A percentile compares a stretch with the other conserved stretches of the same genome.
phyloP scores from a whole-genome alignment of 2,888 invertebrate genomes.

The Toxonevra muliebris region DNA sequence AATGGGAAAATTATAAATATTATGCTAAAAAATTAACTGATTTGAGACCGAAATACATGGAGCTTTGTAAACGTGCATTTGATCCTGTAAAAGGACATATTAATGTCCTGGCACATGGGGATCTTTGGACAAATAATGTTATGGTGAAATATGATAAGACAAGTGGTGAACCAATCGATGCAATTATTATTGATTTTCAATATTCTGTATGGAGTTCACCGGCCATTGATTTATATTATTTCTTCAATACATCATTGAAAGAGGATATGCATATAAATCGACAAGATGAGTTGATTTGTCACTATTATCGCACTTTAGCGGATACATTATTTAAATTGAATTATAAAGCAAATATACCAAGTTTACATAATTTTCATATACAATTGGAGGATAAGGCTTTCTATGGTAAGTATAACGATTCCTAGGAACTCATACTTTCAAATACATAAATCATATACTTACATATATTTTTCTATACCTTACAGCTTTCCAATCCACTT shows the following conservation, averaged over 20 bases:
- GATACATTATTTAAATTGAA: slow-evolving; percentile 51
- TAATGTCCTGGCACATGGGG: slow-evolving; percentile 61
- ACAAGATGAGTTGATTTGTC: slow-evolving; percentile 58
- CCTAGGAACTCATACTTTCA: slow-evolving; percentile 33
- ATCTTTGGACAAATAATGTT: slow-evolving; percentile 63
- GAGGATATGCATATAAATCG: slow-evolving; percentile 54
- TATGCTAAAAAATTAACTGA: slow-evolving; percentile 54
- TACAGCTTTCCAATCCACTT: slow-evolving; percentile 56
- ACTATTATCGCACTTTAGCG: slow-evolving; percentile 52
- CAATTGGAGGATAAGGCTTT: slow-evolving; percentile 45
- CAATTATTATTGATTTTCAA: slow-evolving; percentile 61
- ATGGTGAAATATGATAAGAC: slow-evolving; percentile 55
- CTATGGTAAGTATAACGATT: slow-evolving; percentile 43
- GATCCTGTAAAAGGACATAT: slow-evolving; percentile 50
- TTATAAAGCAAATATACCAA: slow-evolving; percentile 49
- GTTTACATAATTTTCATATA: slow-evolving; percentile 42
- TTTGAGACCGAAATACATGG: slow-evolving; percentile 54
- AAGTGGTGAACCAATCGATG: slow-evolving; percentile 52
- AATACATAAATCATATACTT: background rate
- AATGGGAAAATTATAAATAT: slow-evolving; percentile 53
- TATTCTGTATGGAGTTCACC: slow-evolving; percentile 64
- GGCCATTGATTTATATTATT: slow-evolving; percentile 60
- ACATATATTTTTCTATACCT: slow-evolving; percentile 10
- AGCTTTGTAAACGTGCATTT: slow-evolving; percentile 56
- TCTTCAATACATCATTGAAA: slow-evolving; percentile 58